phyloP scores from a whole-genome alignment of 2,888 invertebrate genomes.

The Xanthorhoe designata region DNA sequence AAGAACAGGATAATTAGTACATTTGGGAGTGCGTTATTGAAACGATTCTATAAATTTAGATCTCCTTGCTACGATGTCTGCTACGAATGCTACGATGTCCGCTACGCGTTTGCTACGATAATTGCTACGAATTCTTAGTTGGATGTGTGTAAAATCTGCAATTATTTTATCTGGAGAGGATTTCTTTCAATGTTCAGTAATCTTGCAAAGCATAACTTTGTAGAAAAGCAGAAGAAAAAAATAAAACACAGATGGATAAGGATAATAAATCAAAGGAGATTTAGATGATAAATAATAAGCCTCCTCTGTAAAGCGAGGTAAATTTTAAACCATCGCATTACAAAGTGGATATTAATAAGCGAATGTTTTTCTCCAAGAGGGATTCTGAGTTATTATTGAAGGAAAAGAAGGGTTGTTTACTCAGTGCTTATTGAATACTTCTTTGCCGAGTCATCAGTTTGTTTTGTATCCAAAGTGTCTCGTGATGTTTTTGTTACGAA shows the following conservation, averaged over 20 bases:
- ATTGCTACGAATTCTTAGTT: no score
- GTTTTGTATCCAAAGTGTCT: neutral
- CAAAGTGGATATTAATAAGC: neutral
- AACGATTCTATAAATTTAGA: neutral
- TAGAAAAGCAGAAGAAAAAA: neutral
- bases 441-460: neutral
- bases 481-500: neutral
- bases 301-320: neutral
- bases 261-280: constrained; percentile 16
- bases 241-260: constrained; percentile 9
- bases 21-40: no score
- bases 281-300: constrained; percentile 9
- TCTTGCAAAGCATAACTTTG: no score
- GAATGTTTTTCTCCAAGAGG: neutral
- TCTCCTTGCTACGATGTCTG: constrained; percentile 9
- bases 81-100: neutral
- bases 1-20: no score
- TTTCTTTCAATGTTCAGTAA: no score
- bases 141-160: no score
- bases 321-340: neutral
- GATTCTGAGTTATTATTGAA: neutral
- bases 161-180: no score
- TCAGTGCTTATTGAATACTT: neutral
- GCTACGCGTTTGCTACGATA: no score
- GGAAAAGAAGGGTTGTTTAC: neutral